Evolutionary conservation across 2,797 vertebrate genomes (phyloP).

Genomic region (Phoeniculus purpureus): DNA sequence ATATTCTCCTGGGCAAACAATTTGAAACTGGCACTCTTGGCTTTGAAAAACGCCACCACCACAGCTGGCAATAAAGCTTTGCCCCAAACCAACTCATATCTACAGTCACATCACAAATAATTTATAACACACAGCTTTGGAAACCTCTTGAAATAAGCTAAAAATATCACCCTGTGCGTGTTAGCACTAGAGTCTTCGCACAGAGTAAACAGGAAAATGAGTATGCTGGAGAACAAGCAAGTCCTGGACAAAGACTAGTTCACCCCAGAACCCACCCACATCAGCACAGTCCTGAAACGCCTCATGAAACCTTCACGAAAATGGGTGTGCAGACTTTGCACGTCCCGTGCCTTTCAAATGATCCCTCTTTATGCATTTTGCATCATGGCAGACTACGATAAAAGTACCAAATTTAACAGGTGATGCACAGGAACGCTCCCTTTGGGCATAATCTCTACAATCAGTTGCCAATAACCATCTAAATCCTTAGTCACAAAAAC

Average conservation of each 20-base stretch:
- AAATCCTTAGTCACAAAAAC: not conserved
- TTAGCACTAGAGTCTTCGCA: not conserved
- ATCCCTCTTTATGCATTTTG: not conserved
- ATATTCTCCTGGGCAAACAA: not conserved
- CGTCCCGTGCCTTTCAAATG: not conserved
- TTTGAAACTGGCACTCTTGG: not conserved
- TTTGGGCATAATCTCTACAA: not conserved
- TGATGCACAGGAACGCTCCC: not conserved
- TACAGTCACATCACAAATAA: not conserved
- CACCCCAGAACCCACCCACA: rapidly evolving
- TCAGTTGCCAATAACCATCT: not conserved
- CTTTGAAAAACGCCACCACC: not conserved
- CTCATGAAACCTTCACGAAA: not conserved
- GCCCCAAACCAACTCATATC: not conserved
- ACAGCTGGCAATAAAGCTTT: not conserved
- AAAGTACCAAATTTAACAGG: not conserved
- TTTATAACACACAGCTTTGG: not conserved
- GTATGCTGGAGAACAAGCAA: not conserved
- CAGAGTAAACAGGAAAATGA: not conserved
- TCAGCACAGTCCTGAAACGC: not conserved
- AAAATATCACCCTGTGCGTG: not conserved
- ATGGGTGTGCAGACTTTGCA: not conserved
- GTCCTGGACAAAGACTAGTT: not conserved
- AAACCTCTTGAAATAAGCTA: not conserved
- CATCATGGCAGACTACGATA: not conserved